These are phyloP conservation scores for Eciton burchellii DNA, from an alignment of 1,140 invertebrate genomes.

Conservation along the genomic window DNA sequence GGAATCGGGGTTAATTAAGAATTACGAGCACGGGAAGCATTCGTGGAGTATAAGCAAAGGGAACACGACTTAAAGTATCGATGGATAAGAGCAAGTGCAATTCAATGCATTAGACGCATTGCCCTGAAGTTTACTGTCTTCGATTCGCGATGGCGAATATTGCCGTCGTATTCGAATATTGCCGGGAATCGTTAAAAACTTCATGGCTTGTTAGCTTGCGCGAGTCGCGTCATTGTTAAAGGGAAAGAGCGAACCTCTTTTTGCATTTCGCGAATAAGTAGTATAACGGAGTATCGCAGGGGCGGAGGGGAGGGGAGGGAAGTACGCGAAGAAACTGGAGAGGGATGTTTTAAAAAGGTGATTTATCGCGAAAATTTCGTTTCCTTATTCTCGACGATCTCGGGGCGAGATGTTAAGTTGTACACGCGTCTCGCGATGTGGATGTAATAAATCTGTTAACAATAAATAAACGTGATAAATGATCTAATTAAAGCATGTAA, in stretches of 20 bases:
- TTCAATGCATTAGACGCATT: slow-evolving; percentile 17
- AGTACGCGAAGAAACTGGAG: neutral
- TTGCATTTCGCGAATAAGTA: slow-evolving; percentile 24
- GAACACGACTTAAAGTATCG: slow-evolving; percentile 6
- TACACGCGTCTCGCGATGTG: neutral
- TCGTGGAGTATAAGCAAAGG: slow-evolving; percentile 20
- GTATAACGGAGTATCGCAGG: slow-evolving; percentile 19
- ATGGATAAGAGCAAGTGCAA: slow-evolving; percentile 9
- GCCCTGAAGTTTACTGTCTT: neutral
- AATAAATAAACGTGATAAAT: too few species aligned
- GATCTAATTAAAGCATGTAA: slow-evolving; percentile 3
- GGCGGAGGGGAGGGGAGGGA: too few species aligned
- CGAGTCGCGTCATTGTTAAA: slow-evolving; percentile 24
- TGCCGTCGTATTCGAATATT: slow-evolving; percentile 8
- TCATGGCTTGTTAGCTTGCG: slow-evolving; percentile 41
- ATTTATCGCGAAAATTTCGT: slow-evolving; percentile 2
- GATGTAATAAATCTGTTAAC: slow-evolving; percentile 26
- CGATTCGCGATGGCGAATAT: slow-evolving; percentile 18
- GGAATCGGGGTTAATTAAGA: slow-evolving; percentile 74
- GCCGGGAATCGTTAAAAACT: slow-evolving; percentile 45
- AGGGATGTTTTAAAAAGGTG: slow-evolving; percentile 16
- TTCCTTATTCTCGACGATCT: slow-evolving; percentile 4
- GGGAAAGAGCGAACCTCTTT: slow-evolving; percentile 26
- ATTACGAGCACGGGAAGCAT: slow-evolving; percentile 69
- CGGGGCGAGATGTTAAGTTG: neutral